These are phyloP conservation scores for Turritopsis rubra DNA, from an alignment of 30 jellyfish, hydroid and myxozoan species.

Conservation along the genomic window DNA sequence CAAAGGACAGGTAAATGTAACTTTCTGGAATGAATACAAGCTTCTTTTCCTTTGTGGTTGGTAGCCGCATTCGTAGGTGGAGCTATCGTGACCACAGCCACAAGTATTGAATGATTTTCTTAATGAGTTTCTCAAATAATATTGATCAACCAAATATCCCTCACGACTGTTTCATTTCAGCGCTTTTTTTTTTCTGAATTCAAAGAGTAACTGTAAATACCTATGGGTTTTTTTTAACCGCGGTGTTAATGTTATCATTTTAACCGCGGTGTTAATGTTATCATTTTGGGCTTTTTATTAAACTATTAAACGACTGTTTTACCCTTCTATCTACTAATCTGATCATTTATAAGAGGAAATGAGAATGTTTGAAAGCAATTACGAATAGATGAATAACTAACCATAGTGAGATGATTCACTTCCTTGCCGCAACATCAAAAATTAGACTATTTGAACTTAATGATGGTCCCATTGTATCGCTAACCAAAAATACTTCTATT, in stretches of 20 bases:
- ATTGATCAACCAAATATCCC: too few species aligned
- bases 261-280: too few species aligned
- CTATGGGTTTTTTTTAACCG: too few species aligned
- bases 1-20: constrained; percentile 82
- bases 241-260: too few species aligned
- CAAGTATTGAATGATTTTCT: not conserved
- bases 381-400: not conserved
- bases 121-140: too few species aligned
- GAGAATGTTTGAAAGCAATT: not conserved
- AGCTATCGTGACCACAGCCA: not conserved
- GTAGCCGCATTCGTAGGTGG: not conserved
- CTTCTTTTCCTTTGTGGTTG: too few species aligned
- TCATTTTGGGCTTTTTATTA: not conserved
- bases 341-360: not conserved
- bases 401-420: not conserved
- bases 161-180: too few species aligned
- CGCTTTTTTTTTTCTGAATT: too few species aligned
- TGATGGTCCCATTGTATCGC: not conserved
- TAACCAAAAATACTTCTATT: not conserved
- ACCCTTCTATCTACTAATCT: not conserved
- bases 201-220: too few species aligned
- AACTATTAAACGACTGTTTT: too few species aligned
- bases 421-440: not conserved
- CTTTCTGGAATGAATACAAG: not conserved
- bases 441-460: not conserved